Evolutionary conservation across 2,113 vertebrate species (phyloP).

Genomic region (Pimephales promelas): DNA sequence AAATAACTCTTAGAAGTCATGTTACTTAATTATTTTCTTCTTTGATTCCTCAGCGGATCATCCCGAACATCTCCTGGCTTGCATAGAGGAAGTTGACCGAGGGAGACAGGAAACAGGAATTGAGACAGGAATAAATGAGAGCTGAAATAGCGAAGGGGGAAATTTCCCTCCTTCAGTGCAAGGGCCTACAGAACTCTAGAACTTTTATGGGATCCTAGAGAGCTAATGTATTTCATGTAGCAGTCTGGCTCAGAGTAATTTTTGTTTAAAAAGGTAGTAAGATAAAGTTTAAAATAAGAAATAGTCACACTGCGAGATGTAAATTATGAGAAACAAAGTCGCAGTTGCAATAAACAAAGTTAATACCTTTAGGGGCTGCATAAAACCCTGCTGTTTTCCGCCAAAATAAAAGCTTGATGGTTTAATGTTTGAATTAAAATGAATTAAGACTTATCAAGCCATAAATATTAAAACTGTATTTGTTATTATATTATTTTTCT

Average conservation of each 20-base stretch:
- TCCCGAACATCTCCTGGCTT: conserved; percentile 25
- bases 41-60: conserved; percentile 3
- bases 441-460: neutral
- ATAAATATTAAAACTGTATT: neutral
- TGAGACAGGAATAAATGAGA: conserved; percentile 70
- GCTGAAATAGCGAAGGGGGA: conserved; percentile 66
- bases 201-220: conserved; percentile 22
- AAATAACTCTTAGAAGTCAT: neutral
- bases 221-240: neutral
- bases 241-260: neutral
- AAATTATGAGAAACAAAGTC: neutral
- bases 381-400: neutral
- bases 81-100: conserved; percentile 65
- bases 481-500: neutral
- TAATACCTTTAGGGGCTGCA: neutral
- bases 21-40: neutral
- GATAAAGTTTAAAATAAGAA: neutral
- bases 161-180: too few species aligned
- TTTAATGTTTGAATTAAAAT: neutral
- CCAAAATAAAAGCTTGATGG: neutral
- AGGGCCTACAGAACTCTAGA: conserved; percentile 53
- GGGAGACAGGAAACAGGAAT: conserved; percentile 75
- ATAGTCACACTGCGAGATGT: neutral
- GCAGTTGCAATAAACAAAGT: too few species aligned
- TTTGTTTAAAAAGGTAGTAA: too few species aligned